Evolutionary conservation across 2,113 vertebrate genomes (phyloP), one percentile per base, ranked within the genome.

Genomic region (Amazona vittata): DNA sequence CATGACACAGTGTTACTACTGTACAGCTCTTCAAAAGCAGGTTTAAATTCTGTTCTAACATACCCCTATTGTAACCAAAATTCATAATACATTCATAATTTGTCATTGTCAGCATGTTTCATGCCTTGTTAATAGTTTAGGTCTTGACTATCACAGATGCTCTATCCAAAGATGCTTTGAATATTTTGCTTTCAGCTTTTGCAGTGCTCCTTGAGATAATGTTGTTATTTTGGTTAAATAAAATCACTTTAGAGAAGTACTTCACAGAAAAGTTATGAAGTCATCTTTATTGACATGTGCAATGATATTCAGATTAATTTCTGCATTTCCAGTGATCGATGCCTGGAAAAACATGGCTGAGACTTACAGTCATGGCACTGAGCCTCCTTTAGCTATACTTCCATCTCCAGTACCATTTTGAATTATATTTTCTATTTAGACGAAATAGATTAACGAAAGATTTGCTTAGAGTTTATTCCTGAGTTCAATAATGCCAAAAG

Each of bases 21-120:
- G 3, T 15, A 62, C n/a, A 29, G 3, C 7, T 93, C 90, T 88
- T 37, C 9, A 68, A 71, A 14, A 80, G 6, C 0, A 0, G 9
- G 26, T 80, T 73, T 44, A 71, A 35, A 5, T 39, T 89, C 8
- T 68, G 2, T 57, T 71, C 24, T 71, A 52, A 57, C 1, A 7
- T 33, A 62, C 3, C 1, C 26, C 6, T 64, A 63, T 33, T 79
- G 5, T 10, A 83, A 14, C 67, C 3, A 83, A 86, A 86, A 62
- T 49, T 83, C 26, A 29, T 41, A 50, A 44, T 20, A 25, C 26
- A 69, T 82, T 82, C 37, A 63, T 63, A 28, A 16, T 87, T 92
- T 84, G 46, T 35, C 3, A 47, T 41, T 74, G 25, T 9, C 39
- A 65, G 4, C 19, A n/a, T 46, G 18, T 55, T 12, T 80, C 8